Evolutionary conservation across 2,797 vertebrate genomes (phyloP).

Genomic region (Tamandua tetradactyla): DNA sequence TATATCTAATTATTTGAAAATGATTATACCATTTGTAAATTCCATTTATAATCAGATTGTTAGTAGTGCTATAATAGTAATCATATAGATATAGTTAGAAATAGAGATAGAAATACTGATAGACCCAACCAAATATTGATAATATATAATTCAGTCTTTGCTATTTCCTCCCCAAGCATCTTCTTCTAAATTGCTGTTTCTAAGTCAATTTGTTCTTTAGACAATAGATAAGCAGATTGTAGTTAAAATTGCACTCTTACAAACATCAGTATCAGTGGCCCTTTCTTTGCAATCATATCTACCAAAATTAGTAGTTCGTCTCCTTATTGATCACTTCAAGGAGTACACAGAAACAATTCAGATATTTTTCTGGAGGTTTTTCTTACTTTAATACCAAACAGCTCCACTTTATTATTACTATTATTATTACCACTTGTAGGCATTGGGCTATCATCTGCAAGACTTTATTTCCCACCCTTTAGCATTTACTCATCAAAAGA

Average conservation of each 20-base stretch:
- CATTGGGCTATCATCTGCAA: neutral
- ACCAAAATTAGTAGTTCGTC: conserved; percentile 6
- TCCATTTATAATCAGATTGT: conserved; percentile 25
- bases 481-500: conserved; percentile 31
- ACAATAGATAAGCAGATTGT: conserved; percentile 29
- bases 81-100: neutral
- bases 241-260: conserved; percentile 55
- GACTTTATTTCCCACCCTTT: neutral
- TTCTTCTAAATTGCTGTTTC: conserved; percentile 55
- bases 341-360: conserved; percentile 4
- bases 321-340: neutral
- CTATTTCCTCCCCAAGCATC: neutral
- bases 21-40: conserved; percentile 52
- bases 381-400: neutral
- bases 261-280: conserved; percentile 27
- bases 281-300: conserved; percentile 60
- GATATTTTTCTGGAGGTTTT: neutral
- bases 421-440: neutral
- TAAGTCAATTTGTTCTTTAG: conserved; percentile 56
- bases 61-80: neutral
- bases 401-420: neutral
- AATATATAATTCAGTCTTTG: conserved; percentile 62
- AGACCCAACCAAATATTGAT: neutral
- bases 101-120: neutral
- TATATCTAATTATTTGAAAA: neutral